phyloP scores from a whole-genome alignment of 2,888 invertebrate species.

The Branchellion lobata region DNA sequence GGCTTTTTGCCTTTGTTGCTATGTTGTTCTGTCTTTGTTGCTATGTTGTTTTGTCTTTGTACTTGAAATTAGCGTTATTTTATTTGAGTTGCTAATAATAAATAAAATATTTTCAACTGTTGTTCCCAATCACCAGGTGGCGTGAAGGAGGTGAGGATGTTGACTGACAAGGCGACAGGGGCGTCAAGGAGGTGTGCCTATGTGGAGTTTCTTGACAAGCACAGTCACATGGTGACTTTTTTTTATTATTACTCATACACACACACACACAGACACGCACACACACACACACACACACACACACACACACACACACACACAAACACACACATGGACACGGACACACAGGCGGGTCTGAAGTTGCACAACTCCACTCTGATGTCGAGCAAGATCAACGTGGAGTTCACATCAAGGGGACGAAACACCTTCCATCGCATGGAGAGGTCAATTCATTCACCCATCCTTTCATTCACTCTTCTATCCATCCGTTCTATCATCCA shows the following conservation, averaged over 20 bases:
- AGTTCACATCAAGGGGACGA: constrained; percentile 57
- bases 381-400: constrained; percentile 57
- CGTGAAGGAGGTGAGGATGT: constrained; percentile 56
- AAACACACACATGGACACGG: constrained; percentile 50
- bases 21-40: too few species aligned
- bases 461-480: not conserved
- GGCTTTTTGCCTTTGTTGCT: too few species aligned
- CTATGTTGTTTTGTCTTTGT: not conserved
- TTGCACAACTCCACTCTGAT: constrained; percentile 57
- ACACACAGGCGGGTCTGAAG: constrained; percentile 56
- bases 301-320: too few species aligned
- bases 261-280: too few species aligned
- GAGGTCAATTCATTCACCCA: constrained; percentile 48
- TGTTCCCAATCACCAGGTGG: constrained; percentile 54
- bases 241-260: not conserved
- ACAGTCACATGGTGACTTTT: constrained; percentile 56
- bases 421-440: constrained; percentile 54
- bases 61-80: not conserved
- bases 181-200: constrained; percentile 57
- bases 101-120: too few species aligned
- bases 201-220: constrained; percentile 57
- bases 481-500: not conserved
- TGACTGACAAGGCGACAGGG: constrained; percentile 56
- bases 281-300: not conserved
- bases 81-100: too few species aligned